Evolutionary conservation across 2,113 vertebrate species (phyloP).

Genomic region (Erythrocebus patas): DNA sequence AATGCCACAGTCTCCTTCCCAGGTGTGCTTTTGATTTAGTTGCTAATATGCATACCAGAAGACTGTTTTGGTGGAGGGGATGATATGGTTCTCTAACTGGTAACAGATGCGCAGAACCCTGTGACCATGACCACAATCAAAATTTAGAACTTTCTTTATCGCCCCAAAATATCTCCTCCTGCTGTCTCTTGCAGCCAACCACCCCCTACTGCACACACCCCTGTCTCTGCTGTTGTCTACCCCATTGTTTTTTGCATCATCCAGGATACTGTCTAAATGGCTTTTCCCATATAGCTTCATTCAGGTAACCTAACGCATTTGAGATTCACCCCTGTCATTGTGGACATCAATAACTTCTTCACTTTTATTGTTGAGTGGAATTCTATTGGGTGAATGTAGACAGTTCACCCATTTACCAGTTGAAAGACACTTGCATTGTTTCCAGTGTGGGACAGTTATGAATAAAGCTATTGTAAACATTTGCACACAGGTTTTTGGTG

Average conservation of each 20-base stretch:
- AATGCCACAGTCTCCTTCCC: background rate
- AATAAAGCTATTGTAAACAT: background rate
- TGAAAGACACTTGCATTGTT: background rate
- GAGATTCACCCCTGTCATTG: background rate
- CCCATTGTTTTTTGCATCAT: background rate
- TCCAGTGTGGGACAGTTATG: background rate
- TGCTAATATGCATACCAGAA: background rate
- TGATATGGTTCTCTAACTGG: background rate
- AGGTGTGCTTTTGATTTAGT: background rate
- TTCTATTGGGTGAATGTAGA: background rate
- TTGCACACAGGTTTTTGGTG: background rate
- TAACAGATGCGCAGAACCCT: background rate
- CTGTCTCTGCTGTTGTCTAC: background rate
- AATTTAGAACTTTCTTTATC: background rate
- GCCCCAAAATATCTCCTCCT: background rate
- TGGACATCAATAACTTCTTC: background rate
- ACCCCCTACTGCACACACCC: background rate
- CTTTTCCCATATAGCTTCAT: background rate
- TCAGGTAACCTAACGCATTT: background rate
- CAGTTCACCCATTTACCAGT: too few relatives aligned
- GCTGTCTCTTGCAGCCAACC: background rate
- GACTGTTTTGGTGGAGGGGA: background rate
- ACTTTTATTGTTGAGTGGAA: background rate
- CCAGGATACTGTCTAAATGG: background rate
- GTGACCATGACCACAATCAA: background rate